phyloP scores from a whole-genome alignment of 2,113 vertebrate species.

The Sebastes schlegelii region DNA sequence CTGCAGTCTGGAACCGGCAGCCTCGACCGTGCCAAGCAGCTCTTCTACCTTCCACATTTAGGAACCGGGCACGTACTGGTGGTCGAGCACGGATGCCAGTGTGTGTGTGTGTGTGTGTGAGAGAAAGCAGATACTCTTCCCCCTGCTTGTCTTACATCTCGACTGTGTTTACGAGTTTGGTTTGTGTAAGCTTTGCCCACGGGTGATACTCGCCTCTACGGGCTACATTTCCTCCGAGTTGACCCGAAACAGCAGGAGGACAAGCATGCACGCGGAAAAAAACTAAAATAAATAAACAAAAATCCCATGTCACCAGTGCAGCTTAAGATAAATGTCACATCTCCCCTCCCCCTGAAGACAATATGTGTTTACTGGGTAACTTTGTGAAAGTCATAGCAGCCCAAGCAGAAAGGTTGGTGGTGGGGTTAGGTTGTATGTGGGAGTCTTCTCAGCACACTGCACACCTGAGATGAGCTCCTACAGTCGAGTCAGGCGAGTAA shows the following conservation, averaged over 20 bases:
- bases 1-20: conserved; percentile 1
- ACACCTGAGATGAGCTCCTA: conserved; percentile 71
- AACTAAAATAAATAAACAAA: conserved; percentile 14
- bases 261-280: not conserved
- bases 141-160: conserved; percentile 41
- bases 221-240: conserved; percentile 20
- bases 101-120: conserved; percentile 31
- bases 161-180: conserved; percentile 53
- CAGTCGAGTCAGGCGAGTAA: conserved; percentile 61
- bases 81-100: conserved; percentile 43
- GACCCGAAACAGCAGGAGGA: conserved; percentile 30
- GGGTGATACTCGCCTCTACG: conserved; percentile 11
- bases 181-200: conserved; percentile 34
- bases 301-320: conserved; percentile 39
- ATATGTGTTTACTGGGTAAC: conserved; percentile 73
- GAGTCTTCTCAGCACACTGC: conserved; percentile 68
- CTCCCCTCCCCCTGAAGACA: conserved; percentile 64
- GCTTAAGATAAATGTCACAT: conserved; percentile 76
- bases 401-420: conserved; percentile 75
- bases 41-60: conserved; percentile 22
- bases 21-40: conserved; percentile 23
- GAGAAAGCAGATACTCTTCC: conserved; percentile 40
- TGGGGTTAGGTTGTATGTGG: conserved; percentile 58
- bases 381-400: conserved; percentile 76
- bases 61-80: conserved; percentile 1